These are phyloP conservation scores for Tragelaphus imberbis DNA, from an alignment of 2,113 vertebrate genomes.

Conservation along the genomic window DNA sequence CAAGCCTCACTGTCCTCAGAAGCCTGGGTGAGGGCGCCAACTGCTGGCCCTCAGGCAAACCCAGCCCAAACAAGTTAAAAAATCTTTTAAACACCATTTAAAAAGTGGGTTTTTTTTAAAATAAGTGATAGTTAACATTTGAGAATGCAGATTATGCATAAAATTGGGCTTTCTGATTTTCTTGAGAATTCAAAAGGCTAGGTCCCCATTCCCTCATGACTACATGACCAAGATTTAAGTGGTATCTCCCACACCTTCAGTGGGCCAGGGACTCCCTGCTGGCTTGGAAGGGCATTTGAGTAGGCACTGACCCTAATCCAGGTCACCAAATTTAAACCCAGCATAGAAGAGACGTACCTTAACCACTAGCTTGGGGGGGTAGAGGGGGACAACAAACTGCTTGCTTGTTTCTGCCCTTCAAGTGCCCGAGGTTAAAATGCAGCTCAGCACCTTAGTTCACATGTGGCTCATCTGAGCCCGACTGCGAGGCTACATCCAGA, in stretches of 20 bases:
- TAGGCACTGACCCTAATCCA: background rate
- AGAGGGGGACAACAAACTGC: background rate
- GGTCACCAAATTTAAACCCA: background rate
- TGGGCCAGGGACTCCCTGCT: background rate
- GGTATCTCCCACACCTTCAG: background rate
- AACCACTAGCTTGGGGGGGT: background rate
- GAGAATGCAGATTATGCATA: background rate
- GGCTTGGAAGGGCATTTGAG: background rate
- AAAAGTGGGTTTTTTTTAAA: background rate
- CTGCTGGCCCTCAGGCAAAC: background rate
- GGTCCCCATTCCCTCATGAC: background rate
- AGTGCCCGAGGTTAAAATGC: background rate
- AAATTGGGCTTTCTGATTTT: background rate
- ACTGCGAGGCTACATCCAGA: background rate
- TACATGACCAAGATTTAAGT: background rate
- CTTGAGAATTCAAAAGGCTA: background rate
- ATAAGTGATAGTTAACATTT: background rate
- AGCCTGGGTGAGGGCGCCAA: background rate
- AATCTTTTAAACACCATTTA: background rate
- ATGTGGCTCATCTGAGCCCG: background rate
- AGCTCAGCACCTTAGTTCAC: background rate
- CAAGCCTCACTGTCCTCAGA: background rate
- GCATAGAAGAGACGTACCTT: background rate
- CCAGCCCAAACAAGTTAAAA: background rate
- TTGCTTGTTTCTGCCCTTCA: background rate